A percentile compares a stretch with the other conserved stretches of the same genome.
phyloP scores from a whole-genome alignment of 2,113 vertebrate species.

The Narcine bancroftii region DNA sequence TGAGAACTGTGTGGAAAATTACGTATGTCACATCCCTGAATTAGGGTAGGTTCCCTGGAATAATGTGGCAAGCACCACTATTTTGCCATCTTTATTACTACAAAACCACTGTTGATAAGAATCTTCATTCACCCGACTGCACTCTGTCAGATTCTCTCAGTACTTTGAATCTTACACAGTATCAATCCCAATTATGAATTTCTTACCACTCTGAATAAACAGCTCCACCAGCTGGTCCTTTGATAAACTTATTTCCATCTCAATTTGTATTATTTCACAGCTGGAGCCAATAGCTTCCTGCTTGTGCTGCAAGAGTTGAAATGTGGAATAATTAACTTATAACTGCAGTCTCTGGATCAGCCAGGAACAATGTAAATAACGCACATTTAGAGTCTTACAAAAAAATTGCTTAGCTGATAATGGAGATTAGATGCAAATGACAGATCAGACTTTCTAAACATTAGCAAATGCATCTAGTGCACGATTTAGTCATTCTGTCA shows the following conservation, averaged over 20 bases:
- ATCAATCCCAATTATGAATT: not conserved
- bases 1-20: no score
- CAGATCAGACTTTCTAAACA: not conserved
- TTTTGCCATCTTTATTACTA: no score
- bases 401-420: no score
- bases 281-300: conserved; percentile 65
- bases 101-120: not conserved
- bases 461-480: not conserved
- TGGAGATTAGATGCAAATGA: not conserved
- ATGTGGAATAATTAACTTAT: not conserved
- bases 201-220: conserved; percentile 78
- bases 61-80: no score
- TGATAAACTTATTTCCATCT: conserved; percentile 73
- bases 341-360: not conserved
- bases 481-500: not conserved
- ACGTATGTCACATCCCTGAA: no score
- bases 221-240: conserved; percentile 81
- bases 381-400: conserved; percentile 39
- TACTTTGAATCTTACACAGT: not conserved
- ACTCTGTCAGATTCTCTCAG: not conserved
- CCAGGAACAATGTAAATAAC: conserved; percentile 37
- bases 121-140: not conserved
- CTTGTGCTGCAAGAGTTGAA: conserved; percentile 63
- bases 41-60: no score
- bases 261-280: conserved; percentile 76